Evolutionary conservation across 2,888 invertebrate genomes (phyloP).

Genomic region (Ennomos erosarius): DNA sequence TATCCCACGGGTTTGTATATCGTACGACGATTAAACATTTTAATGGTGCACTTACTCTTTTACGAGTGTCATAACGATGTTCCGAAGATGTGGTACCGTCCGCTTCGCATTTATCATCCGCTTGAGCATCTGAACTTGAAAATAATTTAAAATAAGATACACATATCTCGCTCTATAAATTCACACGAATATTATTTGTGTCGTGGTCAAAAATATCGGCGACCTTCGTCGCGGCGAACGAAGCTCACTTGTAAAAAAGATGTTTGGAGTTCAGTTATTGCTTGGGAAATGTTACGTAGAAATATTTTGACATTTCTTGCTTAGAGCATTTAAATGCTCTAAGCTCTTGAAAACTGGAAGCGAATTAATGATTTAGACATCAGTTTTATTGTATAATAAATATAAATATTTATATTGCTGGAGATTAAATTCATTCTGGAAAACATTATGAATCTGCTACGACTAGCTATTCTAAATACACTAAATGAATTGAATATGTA

Average conservation of each 20-base stretch:
- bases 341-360: conserved; percentile 6
- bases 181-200: conserved; percentile 34
- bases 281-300: conserved; percentile 1
- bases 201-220: conserved; percentile 35
- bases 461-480: too few relatives aligned
- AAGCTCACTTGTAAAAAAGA: conserved; percentile 24
- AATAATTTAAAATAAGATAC: conserved; percentile 23
- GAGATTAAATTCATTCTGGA: conserved; percentile 1
- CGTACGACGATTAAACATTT: conserved; percentile 20
- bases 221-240: conserved; percentile 37
- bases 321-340: too few relatives aligned
- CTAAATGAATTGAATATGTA: too few relatives aligned
- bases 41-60: conserved; percentile 19
- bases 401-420: background rate
- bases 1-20: conserved; percentile 33
- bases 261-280: conserved; percentile 20
- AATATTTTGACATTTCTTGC: conserved; percentile 10
- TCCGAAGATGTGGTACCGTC: conserved; percentile 16
- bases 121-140: conserved; percentile 34
- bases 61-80: conserved; percentile 15
- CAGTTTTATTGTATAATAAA: conserved; percentile 8
- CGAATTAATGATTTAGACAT: conserved; percentile 10
- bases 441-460: background rate
- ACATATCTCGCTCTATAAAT: conserved; percentile 28
- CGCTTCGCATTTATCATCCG: conserved; percentile 23